A percentile compares a stretch with the other conserved stretches of the same genome.
Conservation (phyloP, 2,888 invertebrate genomes). For the Eupelmus urozonus region DNA sequence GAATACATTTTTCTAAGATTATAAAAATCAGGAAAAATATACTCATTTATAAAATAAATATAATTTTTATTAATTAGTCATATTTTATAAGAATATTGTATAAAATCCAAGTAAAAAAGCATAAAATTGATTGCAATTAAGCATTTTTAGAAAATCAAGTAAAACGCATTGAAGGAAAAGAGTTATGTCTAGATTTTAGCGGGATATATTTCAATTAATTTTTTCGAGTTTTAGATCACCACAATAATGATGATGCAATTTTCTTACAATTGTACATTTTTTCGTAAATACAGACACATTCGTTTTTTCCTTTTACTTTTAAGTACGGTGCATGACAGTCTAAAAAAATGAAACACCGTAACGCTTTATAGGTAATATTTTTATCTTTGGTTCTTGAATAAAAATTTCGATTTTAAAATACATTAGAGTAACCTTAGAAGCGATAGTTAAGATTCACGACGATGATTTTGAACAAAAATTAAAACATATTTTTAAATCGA, state of each 20-base stretch:
- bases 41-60: no score
- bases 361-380: slow-evolving; percentile 1
- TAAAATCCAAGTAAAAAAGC: no score
- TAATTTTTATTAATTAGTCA: slow-evolving; percentile 1
- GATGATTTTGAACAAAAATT: no score
- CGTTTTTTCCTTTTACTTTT: slow-evolving; percentile 1
- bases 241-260: slow-evolving; percentile 36
- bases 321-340: slow-evolving; percentile 30
- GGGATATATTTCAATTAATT: slow-evolving; percentile 8
- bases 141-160: slow-evolving; percentile 7
- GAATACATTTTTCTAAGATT: no score
- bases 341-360: slow-evolving; percentile 17
- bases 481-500: not conserved
- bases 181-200: slow-evolving; percentile 7
- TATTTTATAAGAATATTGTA: no score
- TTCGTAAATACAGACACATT: slow-evolving; percentile 17
- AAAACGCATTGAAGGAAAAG: slow-evolving; percentile 16
- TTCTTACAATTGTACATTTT: slow-evolving; percentile 27
- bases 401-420: not conserved
- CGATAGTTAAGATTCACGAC: no score
- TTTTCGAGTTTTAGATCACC: slow-evolving; percentile 41
- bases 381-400: slow-evolving; percentile 9
- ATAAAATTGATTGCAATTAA: not conserved
- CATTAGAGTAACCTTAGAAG: not conserved
- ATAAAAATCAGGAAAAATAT: no score